A percentile compares a stretch with the other conserved stretches of the same genome.
Evolutionary conservation across 2,888 invertebrate genomes (phyloP).

Genomic region (Eupsilia transversa): DNA sequence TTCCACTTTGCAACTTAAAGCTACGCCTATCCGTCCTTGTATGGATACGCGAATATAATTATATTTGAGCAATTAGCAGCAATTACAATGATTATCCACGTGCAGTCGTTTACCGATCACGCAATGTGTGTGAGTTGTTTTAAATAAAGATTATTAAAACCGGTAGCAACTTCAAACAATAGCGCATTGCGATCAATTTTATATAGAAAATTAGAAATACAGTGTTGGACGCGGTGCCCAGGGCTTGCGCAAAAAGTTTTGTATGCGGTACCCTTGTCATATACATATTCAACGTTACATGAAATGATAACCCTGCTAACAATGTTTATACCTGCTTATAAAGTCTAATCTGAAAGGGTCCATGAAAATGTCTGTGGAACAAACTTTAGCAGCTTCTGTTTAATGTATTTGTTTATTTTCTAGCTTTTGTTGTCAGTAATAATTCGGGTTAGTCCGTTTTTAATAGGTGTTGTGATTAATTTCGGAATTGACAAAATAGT

Average conservation of each 20-base stretch:
- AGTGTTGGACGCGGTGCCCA: neutral
- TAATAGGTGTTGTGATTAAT: neutral
- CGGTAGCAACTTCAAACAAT: neutral
- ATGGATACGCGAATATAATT: neutral
- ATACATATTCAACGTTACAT: conserved; percentile 34
- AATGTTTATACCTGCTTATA: conserved; percentile 9
- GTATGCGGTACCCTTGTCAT: conserved; percentile 16
- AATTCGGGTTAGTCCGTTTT: neutral
- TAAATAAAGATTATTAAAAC: neutral
- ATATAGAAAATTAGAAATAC: neutral
- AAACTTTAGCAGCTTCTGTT: neutral
- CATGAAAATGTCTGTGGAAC: neutral
- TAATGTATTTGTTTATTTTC: neutral
- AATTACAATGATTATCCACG: neutral
- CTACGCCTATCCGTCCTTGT: neutral
- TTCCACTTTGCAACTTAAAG: neutral
- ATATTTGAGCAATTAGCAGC: neutral
- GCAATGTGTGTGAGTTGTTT: no score
- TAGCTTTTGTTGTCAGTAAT: neutral
- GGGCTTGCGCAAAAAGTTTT: neutral
- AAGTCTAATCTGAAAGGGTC: conserved; percentile 19
- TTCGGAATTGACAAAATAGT: neutral
- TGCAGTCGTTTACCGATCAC: no score
- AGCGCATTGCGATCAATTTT: conserved; percentile 21
- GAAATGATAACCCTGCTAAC: conserved; percentile 33